Evolutionary conservation across 2,888 invertebrate genomes (phyloP).

Genomic region (Leucophenga maculata): DNA sequence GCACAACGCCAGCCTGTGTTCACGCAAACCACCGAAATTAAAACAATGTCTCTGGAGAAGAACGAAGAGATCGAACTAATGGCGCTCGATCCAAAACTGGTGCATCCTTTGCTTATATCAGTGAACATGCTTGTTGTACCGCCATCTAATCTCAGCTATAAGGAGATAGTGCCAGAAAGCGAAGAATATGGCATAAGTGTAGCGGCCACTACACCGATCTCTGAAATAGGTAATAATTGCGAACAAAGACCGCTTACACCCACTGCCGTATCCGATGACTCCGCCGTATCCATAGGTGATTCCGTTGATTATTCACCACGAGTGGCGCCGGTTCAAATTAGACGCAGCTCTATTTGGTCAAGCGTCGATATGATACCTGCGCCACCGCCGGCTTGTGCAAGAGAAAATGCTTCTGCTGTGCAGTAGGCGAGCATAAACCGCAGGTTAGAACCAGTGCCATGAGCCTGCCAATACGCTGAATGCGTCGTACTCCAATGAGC

Average conservation of each 20-base stretch:
- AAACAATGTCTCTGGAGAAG: constrained; percentile 76
- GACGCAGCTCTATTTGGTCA: constrained; percentile 41
- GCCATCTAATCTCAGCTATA: constrained; percentile 70
- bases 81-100: constrained; percentile 75
- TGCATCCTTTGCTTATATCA: constrained; percentile 80
- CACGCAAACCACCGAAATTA: constrained; percentile 77
- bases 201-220: constrained; percentile 64
- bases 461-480: constrained; percentile 44
- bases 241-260: constrained; percentile 47
- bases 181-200: constrained; percentile 51
- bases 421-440: background rate
- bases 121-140: constrained; percentile 79
- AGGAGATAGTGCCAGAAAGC: constrained; percentile 55
- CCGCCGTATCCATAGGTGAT: constrained; percentile 57
- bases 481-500: constrained; percentile 41
- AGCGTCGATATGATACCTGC: constrained; percentile 18
- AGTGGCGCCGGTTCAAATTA: constrained; percentile 39
- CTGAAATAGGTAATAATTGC: constrained; percentile 66
- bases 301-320: constrained; percentile 42
- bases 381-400: constrained; percentile 23
- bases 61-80: constrained; percentile 78
- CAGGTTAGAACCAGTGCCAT: background rate
- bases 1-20: constrained; percentile 78
- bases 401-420: constrained; percentile 1
- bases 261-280: constrained; percentile 57